phyloP scores from a whole-genome alignment of 2,113 vertebrate species.

The Hymenochirus boettgeri region DNA sequence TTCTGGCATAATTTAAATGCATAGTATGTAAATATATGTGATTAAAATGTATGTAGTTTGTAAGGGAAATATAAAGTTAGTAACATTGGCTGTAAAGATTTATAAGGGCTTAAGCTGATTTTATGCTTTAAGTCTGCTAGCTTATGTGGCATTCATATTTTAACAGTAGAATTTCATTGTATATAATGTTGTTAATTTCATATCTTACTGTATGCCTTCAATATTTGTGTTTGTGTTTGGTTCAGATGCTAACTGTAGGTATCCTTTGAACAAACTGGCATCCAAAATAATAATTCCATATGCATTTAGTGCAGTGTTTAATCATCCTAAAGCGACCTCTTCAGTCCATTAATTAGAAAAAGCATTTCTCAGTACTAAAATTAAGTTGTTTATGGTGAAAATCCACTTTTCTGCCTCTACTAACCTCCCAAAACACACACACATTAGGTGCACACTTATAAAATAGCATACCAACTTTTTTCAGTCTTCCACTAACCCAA shows the following conservation, averaged over 20 bases:
- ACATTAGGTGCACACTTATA: too few relatives aligned
- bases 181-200: too few relatives aligned
- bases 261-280: neutral
- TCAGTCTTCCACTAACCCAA: too few relatives aligned
- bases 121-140: constrained; percentile 9
- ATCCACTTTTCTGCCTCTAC: too few relatives aligned
- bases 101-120: constrained; percentile 27
- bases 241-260: neutral
- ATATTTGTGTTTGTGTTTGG: too few relatives aligned
- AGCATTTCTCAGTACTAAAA: too few relatives aligned
- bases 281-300: neutral
- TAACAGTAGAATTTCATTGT: too few relatives aligned
- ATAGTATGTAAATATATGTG: constrained; percentile 23
- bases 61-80: constrained; percentile 17
- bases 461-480: too few relatives aligned
- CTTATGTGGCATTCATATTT: neutral
- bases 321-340: neutral
- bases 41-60: constrained; percentile 11
- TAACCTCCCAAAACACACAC: too few relatives aligned
- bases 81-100: constrained; percentile 6
- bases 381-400: too few relatives aligned
- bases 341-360: too few relatives aligned
- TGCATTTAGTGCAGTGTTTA: neutral
- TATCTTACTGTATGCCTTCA: too few relatives aligned
- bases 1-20: constrained; percentile 13